A percentile compares a stretch with the other conserved stretches of the same genome.
Evolutionary conservation across 2,797 vertebrate species (phyloP).

Genomic region (Hydrophis major): DNA sequence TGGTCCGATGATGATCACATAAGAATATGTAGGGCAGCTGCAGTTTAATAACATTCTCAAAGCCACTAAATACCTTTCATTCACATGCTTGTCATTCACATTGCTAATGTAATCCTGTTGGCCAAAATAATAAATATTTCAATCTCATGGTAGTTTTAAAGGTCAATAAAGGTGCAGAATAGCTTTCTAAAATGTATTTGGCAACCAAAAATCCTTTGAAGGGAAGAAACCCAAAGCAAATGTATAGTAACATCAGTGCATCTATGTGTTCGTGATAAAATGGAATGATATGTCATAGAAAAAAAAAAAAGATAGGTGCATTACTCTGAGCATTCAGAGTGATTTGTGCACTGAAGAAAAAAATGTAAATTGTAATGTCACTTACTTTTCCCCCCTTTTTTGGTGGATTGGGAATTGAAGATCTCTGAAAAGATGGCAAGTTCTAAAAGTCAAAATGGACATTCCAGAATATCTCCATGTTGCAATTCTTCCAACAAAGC

Average conservation of each 20-base stretch:
- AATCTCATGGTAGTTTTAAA: not conserved
- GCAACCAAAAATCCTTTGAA: not conserved
- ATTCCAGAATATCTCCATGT: not conserved
- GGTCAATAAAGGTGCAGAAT: not conserved
- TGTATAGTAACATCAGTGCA: not conserved
- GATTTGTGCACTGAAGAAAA: not conserved
- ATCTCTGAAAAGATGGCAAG: not conserved
- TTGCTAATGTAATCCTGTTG: slow-evolving; percentile 1
- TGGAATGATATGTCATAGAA: not conserved
- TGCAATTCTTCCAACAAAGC: not conserved
- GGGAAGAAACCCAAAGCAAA: not conserved
- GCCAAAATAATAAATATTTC: not conserved
- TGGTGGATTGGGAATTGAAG: not conserved
- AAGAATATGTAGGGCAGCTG: slow-evolving; percentile 17
- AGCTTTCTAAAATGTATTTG: not conserved
- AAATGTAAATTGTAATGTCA: not conserved
- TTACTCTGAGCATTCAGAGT: not conserved
- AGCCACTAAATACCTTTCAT: slow-evolving; percentile 5
- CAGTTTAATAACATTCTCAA: slow-evolving; percentile 14
- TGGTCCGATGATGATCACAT: not conserved
- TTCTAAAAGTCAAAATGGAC: not conserved
- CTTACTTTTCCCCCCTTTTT: not conserved
- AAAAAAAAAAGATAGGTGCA: not conserved
- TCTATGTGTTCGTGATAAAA: not conserved
- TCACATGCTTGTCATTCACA: not conserved